Evolutionary conservation across 2,113 vertebrate genomes (phyloP), one percentile per base, ranked within the genome.

Genomic region (Myotis brandtii): DNA sequence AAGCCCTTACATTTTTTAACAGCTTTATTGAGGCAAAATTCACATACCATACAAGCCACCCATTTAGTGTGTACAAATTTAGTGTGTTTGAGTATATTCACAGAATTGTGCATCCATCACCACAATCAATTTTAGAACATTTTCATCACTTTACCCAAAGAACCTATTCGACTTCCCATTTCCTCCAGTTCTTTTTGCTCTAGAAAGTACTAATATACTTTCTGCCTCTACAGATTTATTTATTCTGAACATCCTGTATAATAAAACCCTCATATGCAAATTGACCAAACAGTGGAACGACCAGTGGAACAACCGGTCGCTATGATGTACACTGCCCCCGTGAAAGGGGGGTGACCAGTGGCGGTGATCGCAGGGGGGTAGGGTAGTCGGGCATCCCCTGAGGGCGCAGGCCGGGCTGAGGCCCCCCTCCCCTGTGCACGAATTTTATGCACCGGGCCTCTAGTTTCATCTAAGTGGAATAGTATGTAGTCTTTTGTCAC

Each of bases 71-170:
- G 20, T 80, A 89, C 30, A 30, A 0, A 75, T 92, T 73, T 10
- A 52, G 56, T 92, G 27, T 23, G 75, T 86, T 93, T 62, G n/a
- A 89, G 34, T 90, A 69, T 89, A 76, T 70, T 93, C 27, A 70
- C 12, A 94, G 40, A 77, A 73, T 83, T 94, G 20, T 83, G 25
- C 34, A 84, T 7, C 56, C 14, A 46, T 70, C n/a, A 76, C n/a
- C 40, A 69, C 56, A 77, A 8, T 76, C 9, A 43, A 13, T 54
- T 72, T 94, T 94, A 62, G 62, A 80, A 80, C 66, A 40, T 88
- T 88, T 84, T 89, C 21, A 70, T 83, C 25, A 91, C 59, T 86
- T 59, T 10, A 18, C 30, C 23, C 9, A 37, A 73, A 79, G 34
- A 83, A 91, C 62, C 25, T 21, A 17, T 92, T 84, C 48, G 18